Conservation (phyloP, 2,113 vertebrate species). For the Antechinus stuartii region DNA sequence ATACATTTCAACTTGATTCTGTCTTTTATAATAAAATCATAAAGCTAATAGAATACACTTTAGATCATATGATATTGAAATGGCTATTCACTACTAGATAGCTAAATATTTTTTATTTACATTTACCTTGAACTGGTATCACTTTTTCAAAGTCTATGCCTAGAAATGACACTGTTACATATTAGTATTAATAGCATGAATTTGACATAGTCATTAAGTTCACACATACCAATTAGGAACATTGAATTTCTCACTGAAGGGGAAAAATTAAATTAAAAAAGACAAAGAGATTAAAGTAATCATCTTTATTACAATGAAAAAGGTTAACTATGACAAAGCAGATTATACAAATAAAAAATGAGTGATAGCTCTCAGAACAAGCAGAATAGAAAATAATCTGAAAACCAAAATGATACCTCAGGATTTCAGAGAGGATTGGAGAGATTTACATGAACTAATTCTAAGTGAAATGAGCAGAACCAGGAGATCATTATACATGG, state of each 20-base stretch:
- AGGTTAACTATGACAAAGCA: neutral
- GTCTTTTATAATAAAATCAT: slow-evolving; percentile 30
- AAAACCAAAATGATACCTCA: neutral
- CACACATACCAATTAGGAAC: neutral
- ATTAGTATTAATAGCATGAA: slow-evolving; percentile 39
- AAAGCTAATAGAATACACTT: slow-evolving; percentile 21
- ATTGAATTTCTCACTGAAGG: neutral
- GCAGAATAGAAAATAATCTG: neutral
- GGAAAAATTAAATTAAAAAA: neutral
- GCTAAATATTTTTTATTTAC: neutral
- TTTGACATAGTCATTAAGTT: slow-evolving; percentile 41
- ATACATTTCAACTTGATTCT: slow-evolving; percentile 27
- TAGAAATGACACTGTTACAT: slow-evolving; percentile 12
- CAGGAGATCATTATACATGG: too few species aligned
- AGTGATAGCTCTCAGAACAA: neutral
- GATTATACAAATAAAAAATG: rapidly evolving
- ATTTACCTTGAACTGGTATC: neutral
- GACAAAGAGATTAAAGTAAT: neutral
- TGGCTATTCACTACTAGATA: neutral
- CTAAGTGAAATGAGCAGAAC: too few species aligned
- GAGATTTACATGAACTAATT: too few species aligned
- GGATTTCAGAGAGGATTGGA: too few species aligned
- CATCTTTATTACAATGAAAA: neutral
- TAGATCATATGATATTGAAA: slow-evolving; percentile 21
- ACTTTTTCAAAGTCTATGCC: neutral